phyloP scores from a whole-genome alignment of 2,888 invertebrate species.

The Odiellus spinosus region DNA sequence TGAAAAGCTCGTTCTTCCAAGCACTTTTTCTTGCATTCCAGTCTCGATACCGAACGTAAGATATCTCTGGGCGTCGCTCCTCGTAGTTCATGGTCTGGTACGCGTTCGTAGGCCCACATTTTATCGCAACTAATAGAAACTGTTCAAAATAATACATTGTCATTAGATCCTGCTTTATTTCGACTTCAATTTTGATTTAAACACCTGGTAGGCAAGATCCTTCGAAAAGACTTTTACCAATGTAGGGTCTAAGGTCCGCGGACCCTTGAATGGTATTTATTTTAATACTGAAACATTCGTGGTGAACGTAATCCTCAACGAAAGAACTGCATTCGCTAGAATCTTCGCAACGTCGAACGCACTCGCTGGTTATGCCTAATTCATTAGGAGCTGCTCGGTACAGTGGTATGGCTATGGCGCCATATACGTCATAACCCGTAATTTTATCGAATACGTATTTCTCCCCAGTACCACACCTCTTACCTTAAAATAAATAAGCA shows the following conservation, averaged over 20 bases:
- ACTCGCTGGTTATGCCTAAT: slow-evolving; percentile 30
- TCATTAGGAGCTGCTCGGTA: slow-evolving; percentile 23
- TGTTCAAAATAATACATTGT: no score
- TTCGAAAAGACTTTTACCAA: slow-evolving; percentile 21
- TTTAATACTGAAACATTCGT: slow-evolving; percentile 25
- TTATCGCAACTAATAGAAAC: slow-evolving; percentile 25
- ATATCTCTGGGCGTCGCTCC: slow-evolving; percentile 29
- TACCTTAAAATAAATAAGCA: neutral
- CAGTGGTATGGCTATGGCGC: slow-evolving; percentile 20
- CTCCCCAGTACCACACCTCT: slow-evolving; percentile 18
- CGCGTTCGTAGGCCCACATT: slow-evolving; percentile 36
- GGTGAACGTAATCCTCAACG: slow-evolving; percentile 31
- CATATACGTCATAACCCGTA: slow-evolving; percentile 20
- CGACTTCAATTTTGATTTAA: neutral
- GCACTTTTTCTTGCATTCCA: slow-evolving; percentile 36
- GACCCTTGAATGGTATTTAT: slow-evolving; percentile 7
- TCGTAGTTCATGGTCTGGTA: slow-evolving; percentile 35
- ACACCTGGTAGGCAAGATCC: slow-evolving; percentile 20
- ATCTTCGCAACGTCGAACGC: slow-evolving; percentile 28
- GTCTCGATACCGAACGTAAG: slow-evolving; percentile 25
- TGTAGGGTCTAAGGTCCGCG: slow-evolving; percentile 18
- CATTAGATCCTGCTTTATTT: no score
- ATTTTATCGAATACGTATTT: slow-evolving; percentile 19
- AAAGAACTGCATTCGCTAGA: slow-evolving; percentile 30
- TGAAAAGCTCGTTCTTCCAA: slow-evolving; percentile 35